These are phyloP conservation scores for Macaria liturata DNA, from an alignment of 2,888 invertebrate species.

Conservation along the genomic window DNA sequence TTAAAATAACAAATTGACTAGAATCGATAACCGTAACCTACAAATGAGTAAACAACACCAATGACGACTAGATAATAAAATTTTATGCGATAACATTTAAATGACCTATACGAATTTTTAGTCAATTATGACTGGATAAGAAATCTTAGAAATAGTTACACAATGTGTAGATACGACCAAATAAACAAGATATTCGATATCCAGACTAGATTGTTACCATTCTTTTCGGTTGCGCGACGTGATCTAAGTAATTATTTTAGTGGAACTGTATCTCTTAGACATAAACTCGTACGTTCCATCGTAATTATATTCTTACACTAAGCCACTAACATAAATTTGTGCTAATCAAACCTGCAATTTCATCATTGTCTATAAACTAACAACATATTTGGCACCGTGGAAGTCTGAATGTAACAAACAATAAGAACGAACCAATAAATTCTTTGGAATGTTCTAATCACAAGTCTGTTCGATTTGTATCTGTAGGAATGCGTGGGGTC, in stretches of 20 bases:
- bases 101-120: conserved; percentile 8
- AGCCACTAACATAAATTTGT: no score
- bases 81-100: conserved; percentile 15
- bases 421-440: not conserved
- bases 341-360: no score
- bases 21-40: conserved; percentile 11
- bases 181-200: not conserved
- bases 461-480: conserved; percentile 24
- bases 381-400: no score
- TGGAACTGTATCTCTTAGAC: conserved; percentile 3
- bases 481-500: conserved; percentile 30
- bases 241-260: conserved; percentile 12
- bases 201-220: not conserved
- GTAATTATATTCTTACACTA: not conserved
- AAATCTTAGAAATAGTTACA: not conserved
- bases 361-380: no score
- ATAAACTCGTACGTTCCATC: no score
- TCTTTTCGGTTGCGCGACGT: conserved; percentile 7
- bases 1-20: conserved; percentile 18
- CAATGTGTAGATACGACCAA: not conserved
- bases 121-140: conserved; percentile 1
- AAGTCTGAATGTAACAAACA: no score
- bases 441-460: conserved; percentile 11
- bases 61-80: conserved; percentile 19
- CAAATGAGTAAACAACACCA: conserved; percentile 18